A percentile compares a stretch with the other conserved stretches of the same genome.
These are phyloP conservation scores for Engystomops pustulosus DNA, from an alignment of 2,113 vertebrate genomes.

Conservation along the genomic window DNA sequence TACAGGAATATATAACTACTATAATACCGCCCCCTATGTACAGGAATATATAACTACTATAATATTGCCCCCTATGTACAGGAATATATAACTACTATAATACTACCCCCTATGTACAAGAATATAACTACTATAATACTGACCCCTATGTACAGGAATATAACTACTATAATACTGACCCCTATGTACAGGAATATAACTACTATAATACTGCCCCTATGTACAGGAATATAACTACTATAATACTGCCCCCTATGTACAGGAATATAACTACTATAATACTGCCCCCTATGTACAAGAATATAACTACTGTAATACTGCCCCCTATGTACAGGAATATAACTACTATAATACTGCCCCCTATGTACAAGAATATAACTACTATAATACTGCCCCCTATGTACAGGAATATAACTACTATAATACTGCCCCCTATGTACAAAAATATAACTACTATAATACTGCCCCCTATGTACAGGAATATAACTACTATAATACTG, in stretches of 20 bases:
- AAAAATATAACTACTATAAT: conserved; percentile 11
- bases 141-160: too few species aligned
- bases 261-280: too few species aligned
- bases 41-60: conserved; percentile 4
- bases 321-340: not conserved
- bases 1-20: too few species aligned
- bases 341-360: not conserved
- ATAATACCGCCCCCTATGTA: not conserved
- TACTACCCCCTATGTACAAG: not conserved
- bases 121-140: not conserved
- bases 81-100: not conserved
- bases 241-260: too few species aligned
- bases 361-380: too few species aligned
- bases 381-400: too few species aligned
- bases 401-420: not conserved
- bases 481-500: conserved; percentile 5
- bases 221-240: too few species aligned
- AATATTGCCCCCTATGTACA: not conserved
- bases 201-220: not conserved
- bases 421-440: not conserved
- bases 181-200: conserved; percentile 4
- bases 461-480: not conserved
- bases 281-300: not conserved
- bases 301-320: conserved; percentile 3
- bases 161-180: too few species aligned